A percentile compares a stretch with the other conserved stretches of the same genome.
phyloP scores from a whole-genome alignment of 2,113 vertebrate species.

The Phainopepla nitens region DNA sequence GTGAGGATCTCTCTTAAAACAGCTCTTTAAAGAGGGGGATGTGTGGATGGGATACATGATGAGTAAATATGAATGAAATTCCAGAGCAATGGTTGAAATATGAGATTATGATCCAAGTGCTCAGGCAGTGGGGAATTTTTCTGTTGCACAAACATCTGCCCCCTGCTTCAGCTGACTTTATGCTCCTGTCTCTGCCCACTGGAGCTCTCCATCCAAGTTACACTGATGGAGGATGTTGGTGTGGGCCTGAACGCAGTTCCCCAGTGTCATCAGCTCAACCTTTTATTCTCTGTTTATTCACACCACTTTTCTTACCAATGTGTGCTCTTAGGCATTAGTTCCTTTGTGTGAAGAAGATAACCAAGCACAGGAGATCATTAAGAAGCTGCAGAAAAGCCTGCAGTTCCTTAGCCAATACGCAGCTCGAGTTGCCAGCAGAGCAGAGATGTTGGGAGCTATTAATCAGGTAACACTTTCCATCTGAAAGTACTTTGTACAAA shows the following conservation, averaged over 20 bases:
- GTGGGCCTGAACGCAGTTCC: background rate
- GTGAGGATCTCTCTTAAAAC: background rate
- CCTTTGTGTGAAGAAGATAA: conserved; percentile 89
- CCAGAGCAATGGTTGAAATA: background rate
- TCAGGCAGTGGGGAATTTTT: background rate
- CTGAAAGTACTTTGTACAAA: background rate
- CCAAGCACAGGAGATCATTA: conserved; percentile 88
- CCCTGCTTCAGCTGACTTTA: background rate
- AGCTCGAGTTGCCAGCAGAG: conserved; percentile 85
- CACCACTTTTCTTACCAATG: background rate
- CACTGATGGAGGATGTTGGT: background rate
- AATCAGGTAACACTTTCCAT: conserved; percentile 80
- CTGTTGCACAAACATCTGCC: background rate
- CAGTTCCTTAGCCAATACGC: conserved; percentile 86
- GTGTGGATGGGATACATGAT: rapidly evolving
- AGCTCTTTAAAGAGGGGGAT: rapidly evolving
- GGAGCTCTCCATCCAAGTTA: background rate
- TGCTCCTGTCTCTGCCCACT: background rate
- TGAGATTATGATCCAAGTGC: background rate
- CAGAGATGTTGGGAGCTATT: conserved; percentile 94
- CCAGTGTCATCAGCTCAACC: background rate
- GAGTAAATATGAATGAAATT: background rate
- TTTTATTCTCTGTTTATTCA: background rate
- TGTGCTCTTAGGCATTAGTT: conserved; percentile 75
- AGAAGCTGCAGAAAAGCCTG: conserved; percentile 88